phyloP scores from a whole-genome alignment of 1,140 invertebrate genomes.

The Trichoplusia ni region DNA sequence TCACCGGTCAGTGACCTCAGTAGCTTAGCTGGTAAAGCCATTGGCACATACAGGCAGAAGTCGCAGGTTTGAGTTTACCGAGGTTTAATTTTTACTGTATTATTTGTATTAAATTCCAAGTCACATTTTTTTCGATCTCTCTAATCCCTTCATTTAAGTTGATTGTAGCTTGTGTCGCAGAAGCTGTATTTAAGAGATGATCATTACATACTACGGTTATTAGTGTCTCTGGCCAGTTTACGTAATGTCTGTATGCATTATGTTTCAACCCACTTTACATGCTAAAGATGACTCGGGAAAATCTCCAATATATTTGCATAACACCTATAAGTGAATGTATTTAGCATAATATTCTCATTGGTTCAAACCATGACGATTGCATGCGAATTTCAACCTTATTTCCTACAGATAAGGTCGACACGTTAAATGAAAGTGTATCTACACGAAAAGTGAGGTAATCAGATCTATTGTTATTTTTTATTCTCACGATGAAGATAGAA shows the following conservation, averaged over 20 bases:
- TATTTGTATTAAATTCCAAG: too few relatives aligned
- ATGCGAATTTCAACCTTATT: constrained; percentile 13
- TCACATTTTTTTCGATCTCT: too few relatives aligned
- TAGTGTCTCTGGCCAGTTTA: not conserved
- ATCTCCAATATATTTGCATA: constrained; percentile 21
- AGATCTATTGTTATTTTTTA: constrained; percentile 28
- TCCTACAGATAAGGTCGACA: not conserved
- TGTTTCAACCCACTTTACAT: not conserved
- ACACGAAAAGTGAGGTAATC: constrained; percentile 27
- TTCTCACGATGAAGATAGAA: constrained; percentile 31
- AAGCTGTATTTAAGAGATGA: too few relatives aligned
- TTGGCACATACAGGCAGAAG: too few relatives aligned
- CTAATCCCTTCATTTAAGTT: too few relatives aligned
- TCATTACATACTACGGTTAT: not conserved
- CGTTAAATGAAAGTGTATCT: constrained; percentile 15
- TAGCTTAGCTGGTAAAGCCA: too few relatives aligned
- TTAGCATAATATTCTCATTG: constrained; percentile 26
- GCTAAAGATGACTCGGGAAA: not conserved
- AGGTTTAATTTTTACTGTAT: too few relatives aligned
- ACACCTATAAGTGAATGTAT: constrained; percentile 21
- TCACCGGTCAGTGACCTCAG: too few relatives aligned
- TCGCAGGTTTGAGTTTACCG: too few relatives aligned
- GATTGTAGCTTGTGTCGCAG: too few relatives aligned
- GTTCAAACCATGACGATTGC: not conserved
- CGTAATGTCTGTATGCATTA: not conserved